Evolutionary conservation across 2,888 invertebrate genomes (phyloP), one percentile per base, ranked within the genome.

Genomic region (Lagria hirta): DNA sequence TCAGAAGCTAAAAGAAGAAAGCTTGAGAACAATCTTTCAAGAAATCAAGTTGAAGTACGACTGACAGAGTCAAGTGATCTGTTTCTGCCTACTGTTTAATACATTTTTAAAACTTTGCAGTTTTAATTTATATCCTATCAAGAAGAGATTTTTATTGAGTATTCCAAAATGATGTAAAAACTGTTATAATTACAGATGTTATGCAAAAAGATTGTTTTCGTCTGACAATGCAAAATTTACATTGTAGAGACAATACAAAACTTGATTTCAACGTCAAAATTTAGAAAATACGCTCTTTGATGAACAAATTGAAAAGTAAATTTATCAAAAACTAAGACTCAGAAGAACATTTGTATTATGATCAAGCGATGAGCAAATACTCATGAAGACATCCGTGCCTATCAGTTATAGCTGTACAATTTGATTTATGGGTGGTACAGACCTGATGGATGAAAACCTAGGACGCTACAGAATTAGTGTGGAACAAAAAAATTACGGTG

Each of bases 341-440:
- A 2, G 24, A 24, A 8, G 7, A 28, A 32, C 20, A 41, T 21
- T 12, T 48, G 17, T 15, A 10, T 6, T 54, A 43, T 14, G 58
- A 57, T 34, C 55, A 54, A 30, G 35, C 43, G 21, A 56, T 57
- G 54, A 43, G 57, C 0, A 35, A 46, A 40, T 60, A 56, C 45
- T 60, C 37, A 32, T 54, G 54, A 5, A 28, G 48, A 21, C 54
- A 56, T 30, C 43, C 48, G 21, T 55, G 52, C 37, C 48, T 51
- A 16, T n/a, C 48, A 10, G 40, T 54, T 8, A 48, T 55, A 38
- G 22, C 35, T 1, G 23, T 45, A 34, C 54, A 56, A 54, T 57
- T 30, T 44, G 49, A 22, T 33, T 41, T 23, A 55, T 55, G 52
- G 53, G 52, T n/a, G 51, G 53, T 11, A 54, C 52, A n/a, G 48